Evolutionary conservation across 2,888 invertebrate genomes (phyloP).

Genomic region (Notodonta ziczac): DNA sequence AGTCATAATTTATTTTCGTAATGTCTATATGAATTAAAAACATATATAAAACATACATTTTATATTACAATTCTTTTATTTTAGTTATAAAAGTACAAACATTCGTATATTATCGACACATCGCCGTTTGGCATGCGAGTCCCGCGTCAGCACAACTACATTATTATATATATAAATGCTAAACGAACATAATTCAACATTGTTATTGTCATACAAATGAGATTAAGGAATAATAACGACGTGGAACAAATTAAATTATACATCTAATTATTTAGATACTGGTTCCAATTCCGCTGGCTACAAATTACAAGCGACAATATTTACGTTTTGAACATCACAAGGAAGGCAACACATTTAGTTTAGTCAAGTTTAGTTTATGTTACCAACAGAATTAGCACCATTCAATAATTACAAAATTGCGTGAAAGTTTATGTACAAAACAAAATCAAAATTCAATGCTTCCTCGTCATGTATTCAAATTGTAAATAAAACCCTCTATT

Average conservation of each 20-base stretch:
- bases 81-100: constrained; percentile 82
- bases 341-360: too few species aligned
- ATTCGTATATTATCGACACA: constrained; percentile 51
- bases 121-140: constrained; percentile 47
- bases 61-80: constrained; percentile 54
- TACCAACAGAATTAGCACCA: too few species aligned
- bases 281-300: too few species aligned
- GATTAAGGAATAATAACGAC: constrained; percentile 18
- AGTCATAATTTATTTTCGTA: constrained; percentile 73
- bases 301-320: too few species aligned
- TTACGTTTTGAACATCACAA: too few species aligned
- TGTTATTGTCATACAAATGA: constrained; percentile 54
- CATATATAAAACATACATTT: constrained; percentile 67
- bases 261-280: constrained; percentile 1
- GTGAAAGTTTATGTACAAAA: too few species aligned
- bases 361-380: too few species aligned
- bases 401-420: too few species aligned
- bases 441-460: too few species aligned
- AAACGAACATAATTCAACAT: constrained; percentile 51
- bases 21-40: constrained; percentile 66
- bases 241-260: constrained; percentile 27
- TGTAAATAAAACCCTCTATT: too few species aligned
- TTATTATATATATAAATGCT: constrained; percentile 61
- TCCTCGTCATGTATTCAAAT: too few species aligned
- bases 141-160: constrained; percentile 18